phyloP scores from a whole-genome alignment of 2,888 invertebrate species.

The Nymphalis urticae region DNA sequence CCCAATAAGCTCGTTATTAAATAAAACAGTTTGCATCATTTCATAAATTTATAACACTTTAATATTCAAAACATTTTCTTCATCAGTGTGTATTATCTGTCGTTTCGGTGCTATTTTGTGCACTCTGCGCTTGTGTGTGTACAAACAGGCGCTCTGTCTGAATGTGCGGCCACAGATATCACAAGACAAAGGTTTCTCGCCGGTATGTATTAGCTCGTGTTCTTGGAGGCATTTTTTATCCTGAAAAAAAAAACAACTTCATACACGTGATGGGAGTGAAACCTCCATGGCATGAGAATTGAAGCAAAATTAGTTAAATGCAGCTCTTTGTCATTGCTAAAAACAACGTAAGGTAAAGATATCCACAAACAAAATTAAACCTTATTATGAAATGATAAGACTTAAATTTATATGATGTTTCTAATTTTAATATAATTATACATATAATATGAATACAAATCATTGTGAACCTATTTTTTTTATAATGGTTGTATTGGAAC shows the following conservation, averaged over 20 bases:
- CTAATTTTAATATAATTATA: too few relatives aligned
- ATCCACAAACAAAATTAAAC: too few relatives aligned
- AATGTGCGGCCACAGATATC: constrained; percentile 62
- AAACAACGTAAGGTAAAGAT: too few relatives aligned
- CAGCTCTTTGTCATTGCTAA: too few relatives aligned
- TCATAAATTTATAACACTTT: neutral
- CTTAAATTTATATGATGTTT: too few relatives aligned
- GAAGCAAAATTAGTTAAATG: too few relatives aligned
- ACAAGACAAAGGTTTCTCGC: constrained; percentile 63
- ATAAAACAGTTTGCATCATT: neutral
- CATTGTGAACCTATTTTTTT: too few relatives aligned
- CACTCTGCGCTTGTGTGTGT: constrained; percentile 57
- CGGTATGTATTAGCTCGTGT: constrained; percentile 64
- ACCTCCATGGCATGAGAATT: too few relatives aligned
- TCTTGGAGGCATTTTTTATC: constrained; percentile 61
- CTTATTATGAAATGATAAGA: too few relatives aligned
- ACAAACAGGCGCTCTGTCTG: constrained; percentile 58
- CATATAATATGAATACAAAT: too few relatives aligned
- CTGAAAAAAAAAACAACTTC: constrained; percentile 43
- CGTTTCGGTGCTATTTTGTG: constrained; percentile 49
- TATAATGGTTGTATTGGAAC: too few relatives aligned
- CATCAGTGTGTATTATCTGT: constrained; percentile 5
- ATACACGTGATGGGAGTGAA: too few relatives aligned
- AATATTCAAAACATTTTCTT: neutral
- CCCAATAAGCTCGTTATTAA: neutral